Evolutionary conservation across 2,113 vertebrate species (phyloP).

Genomic region (Corapipo altera): DNA sequence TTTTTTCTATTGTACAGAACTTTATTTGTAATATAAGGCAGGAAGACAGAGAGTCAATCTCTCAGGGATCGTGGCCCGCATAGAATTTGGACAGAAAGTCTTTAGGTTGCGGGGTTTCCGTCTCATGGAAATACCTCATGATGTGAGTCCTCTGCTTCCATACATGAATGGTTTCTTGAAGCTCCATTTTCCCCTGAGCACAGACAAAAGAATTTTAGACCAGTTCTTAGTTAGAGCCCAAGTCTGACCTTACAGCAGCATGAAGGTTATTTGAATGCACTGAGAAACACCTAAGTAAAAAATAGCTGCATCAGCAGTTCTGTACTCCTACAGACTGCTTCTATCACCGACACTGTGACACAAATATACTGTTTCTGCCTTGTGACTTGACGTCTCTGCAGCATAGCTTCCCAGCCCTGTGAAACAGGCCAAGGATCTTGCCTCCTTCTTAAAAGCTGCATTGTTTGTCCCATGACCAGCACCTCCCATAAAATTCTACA

Average conservation of each 20-base stretch:
- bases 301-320: neutral
- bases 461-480: neutral
- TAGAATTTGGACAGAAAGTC: slow-evolving; percentile 98
- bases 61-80: slow-evolving; percentile 85
- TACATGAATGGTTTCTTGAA: slow-evolving; percentile 89
- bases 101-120: slow-evolving; percentile 75
- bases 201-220: neutral
- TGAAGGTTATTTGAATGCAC: neutral
- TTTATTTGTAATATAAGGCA: slow-evolving; percentile 71
- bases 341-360: neutral
- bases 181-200: slow-evolving; percentile 91
- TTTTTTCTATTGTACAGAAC: neutral
- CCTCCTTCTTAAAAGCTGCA: neutral
- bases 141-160: slow-evolving; percentile 97
- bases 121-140: slow-evolving; percentile 93
- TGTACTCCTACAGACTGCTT: neutral
- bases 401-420: neutral
- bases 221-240: neutral
- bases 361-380: neutral
- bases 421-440: neutral
- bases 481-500: neutral
- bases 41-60: slow-evolving; percentile 11
- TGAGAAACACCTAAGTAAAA: neutral
- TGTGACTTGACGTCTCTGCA: neutral
- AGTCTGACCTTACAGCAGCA: neutral